Percentiles rank a stretch among this genome's conserved stretches.
phyloP scores from a whole-genome alignment of 2,888 invertebrate genomes.

The Dione juno region DNA sequence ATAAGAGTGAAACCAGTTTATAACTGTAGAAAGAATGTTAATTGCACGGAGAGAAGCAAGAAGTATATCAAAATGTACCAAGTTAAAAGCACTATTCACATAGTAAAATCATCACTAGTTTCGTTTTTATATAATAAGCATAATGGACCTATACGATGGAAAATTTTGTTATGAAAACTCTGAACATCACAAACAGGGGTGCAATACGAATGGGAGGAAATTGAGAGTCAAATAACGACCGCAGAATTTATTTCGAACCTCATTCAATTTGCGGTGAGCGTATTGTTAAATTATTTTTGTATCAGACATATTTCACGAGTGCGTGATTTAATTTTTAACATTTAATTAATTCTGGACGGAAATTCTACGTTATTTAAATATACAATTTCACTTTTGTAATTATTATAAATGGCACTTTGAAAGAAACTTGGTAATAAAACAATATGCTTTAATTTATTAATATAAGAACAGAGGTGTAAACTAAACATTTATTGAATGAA shows the following conservation, averaged over 20 bases:
- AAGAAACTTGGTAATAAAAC: neutral
- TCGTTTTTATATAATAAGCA: neutral
- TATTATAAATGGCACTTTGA: conserved; percentile 3
- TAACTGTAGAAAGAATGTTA: no score
- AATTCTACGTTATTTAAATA: conserved; percentile 38
- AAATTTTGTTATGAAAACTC: conserved; percentile 65
- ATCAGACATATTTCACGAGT: conserved; percentile 60
- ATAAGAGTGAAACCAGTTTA: no score
- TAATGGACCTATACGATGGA: conserved; percentile 46
- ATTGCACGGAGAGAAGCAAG: no score
- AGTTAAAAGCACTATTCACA: no score
- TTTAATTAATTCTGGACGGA: conserved; percentile 48
- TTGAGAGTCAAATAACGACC: conserved; percentile 77
- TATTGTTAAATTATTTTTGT: conserved; percentile 78
- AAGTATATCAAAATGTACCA: no score
- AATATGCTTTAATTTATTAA: neutral
- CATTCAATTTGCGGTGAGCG: conserved; percentile 80
- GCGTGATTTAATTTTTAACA: conserved; percentile 57
- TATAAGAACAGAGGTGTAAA: conserved; percentile 1
- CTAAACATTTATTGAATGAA: conserved; percentile 12
- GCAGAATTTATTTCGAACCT: conserved; percentile 79
- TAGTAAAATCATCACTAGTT: no score
- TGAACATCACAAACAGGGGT: conserved; percentile 73
- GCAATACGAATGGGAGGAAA: conserved; percentile 68
- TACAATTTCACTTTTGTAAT: conserved; percentile 38